A percentile compares a stretch with the other conserved stretches of the same genome.
These are phyloP conservation scores for Pachyramphus minor DNA, from an alignment of 2,113 vertebrate genomes.

Conservation along the genomic window DNA sequence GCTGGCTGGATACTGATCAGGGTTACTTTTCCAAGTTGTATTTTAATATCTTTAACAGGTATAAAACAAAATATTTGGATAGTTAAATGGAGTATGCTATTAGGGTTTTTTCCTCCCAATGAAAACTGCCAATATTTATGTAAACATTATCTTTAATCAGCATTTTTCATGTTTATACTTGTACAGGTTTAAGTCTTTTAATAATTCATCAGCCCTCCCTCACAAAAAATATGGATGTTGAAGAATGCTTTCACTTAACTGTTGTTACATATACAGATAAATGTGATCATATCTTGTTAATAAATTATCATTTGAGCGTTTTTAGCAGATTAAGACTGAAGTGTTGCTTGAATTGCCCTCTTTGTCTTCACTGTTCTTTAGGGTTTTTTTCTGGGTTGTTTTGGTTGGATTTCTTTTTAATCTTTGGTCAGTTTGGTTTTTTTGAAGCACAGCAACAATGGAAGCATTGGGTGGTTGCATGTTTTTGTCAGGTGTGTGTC, in stretches of 20 bases:
- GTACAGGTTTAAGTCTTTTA: constrained; percentile 72
- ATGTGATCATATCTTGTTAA: constrained; percentile 46
- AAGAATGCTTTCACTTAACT: constrained; percentile 51
- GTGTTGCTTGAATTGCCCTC: constrained; percentile 27
- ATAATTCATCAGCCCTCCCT: constrained; percentile 41
- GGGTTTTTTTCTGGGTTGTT: neutral
- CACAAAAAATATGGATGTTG: neutral
- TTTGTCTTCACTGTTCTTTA: constrained; percentile 12
- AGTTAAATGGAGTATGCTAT: constrained; percentile 43
- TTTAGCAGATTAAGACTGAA: constrained; percentile 34
- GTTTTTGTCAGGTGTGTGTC: constrained; percentile 45
- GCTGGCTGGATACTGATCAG: constrained; percentile 59
- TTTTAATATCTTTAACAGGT: constrained; percentile 61
- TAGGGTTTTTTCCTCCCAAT: constrained; percentile 45
- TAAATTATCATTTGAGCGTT: constrained; percentile 28
- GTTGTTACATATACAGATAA: constrained; percentile 16
- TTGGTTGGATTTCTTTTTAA: neutral
- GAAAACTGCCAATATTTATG: constrained; percentile 66
- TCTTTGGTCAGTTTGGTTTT: constrained; percentile 43
- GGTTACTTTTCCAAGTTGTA: constrained; percentile 57
- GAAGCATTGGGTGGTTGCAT: constrained; percentile 48
- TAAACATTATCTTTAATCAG: constrained; percentile 49
- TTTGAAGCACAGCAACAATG: constrained; percentile 25
- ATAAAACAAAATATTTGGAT: constrained; percentile 59
- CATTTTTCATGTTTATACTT: constrained; percentile 71